Base-by-base conservation (phyloP, 1,140 invertebrate species). In the Eumaeus atala region DNA sequence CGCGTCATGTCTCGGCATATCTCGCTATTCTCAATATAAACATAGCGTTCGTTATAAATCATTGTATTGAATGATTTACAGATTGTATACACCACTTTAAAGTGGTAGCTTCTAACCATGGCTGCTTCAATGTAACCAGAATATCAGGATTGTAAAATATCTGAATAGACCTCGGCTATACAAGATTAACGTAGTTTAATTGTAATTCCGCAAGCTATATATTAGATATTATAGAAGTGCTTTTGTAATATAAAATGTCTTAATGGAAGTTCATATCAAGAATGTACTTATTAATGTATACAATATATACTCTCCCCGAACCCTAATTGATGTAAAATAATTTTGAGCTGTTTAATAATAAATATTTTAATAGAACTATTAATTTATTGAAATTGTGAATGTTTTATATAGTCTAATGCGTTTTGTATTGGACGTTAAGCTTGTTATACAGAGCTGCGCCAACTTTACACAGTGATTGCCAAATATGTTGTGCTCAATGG, bases 341-440 rank as follows among this genome's bases (percentile, higher is more conserved):
- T 44, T 44, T 44, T 44, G 40, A 44, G 40, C 40, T 44, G 40
- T 44, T 44, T 44, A 44, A 40, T 14, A 6, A 28, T 14, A 40
- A 40, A 44, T 44, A 44, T 44, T 44, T 44, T 67, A 54, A 59
- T 66, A 68, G 59, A 61, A 38, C 56, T 59, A 67, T 64, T 70
- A 75, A 78, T 75, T 80, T 75, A 77, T 72, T 72, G 60, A 59
- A 59, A 72, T 65, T 66, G 67, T 59, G 65, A 61, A 58, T 59
- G 57, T 64, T 64, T 60, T 57, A 61, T 64, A 55, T 58, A 61
- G 50, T 63, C 53, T 61, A 67, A 67, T 61, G 63, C 62, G 58
- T 51, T 54, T 68, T 63, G 57, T 64, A 72, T 64, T 73, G 64
- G 61, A 44, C 52, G 56, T 44, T 53, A 47, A 55, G 48, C 37